Base-by-base conservation (phyloP, 2,113 vertebrate genomes). In the Taurulus bubalis region DNA sequence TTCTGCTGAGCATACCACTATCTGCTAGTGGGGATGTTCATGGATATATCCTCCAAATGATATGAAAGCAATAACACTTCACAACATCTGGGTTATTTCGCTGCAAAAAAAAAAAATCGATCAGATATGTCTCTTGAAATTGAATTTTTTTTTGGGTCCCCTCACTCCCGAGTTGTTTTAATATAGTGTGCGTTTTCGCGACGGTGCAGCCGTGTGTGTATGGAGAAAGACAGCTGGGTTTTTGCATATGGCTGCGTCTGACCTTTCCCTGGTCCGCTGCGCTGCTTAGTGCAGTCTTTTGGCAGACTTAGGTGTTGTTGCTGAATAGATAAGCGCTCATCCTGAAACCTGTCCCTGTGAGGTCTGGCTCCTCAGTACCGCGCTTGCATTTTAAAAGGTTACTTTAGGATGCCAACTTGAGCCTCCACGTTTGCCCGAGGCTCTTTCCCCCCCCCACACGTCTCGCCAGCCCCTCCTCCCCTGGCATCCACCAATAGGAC, bases 311-410 rank as follows among this genome's bases (percentile, higher is more conserved):
- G 82, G 73, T 87, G 84, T 87, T 89, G 88, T 84, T 92, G 85
- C 82, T 51, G 87, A 90, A 86, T 77, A 90, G 91, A 92, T 89
- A 90, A 92, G 89, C 78, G 18, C 75, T 83, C 86, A 80, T 89
- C 83, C 70, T 79, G 68, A 86, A 90, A 82, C 80, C 75, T 70
- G 85, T 78, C 87, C 84, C 84, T 89, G 85, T 87, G 88, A 92
- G 85, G 80, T 90, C 85, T 71, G 82, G 75, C 83, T 79, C 32
- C 82, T 84, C 77, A 34, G 55, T 15, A 80, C 86, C 77, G 26
- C 1, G 68, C 86, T 84, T 77, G 84, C 89, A 88, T 92, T 89
- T 90, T 88, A 83, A 92, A 91, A 91, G 92, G 92, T 92, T 91
- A 88, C 84, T 82, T 77, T 6, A 22, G 77, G 90, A 89, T 83